Evolutionary conservation across 2,113 vertebrate genomes (phyloP).

Genomic region (Steatornis caripensis): DNA sequence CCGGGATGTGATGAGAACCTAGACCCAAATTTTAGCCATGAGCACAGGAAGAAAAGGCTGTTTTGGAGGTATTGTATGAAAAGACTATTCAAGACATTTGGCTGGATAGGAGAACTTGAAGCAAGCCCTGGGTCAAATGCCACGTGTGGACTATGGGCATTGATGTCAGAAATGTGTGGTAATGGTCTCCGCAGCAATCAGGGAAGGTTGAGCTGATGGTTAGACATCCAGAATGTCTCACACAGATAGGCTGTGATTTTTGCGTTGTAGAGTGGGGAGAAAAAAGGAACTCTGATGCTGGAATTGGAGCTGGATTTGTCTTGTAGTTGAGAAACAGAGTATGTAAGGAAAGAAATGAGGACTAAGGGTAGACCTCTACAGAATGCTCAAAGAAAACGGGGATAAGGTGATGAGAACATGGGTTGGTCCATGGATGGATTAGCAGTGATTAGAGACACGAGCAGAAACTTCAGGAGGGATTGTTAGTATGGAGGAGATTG

Average conservation of each 20-base stretch:
- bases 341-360: neutral
- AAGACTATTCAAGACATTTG: neutral
- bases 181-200: neutral
- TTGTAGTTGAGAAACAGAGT: neutral
- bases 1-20: neutral
- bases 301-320: neutral
- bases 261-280: neutral
- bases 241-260: neutral
- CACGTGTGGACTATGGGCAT: rapidly evolving
- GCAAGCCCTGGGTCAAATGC: neutral
- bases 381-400: neutral
- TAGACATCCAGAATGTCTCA: neutral
- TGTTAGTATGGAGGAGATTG: neutral
- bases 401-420: neutral
- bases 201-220: neutral
- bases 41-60: neutral
- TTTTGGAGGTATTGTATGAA: neutral
- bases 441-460: neutral
- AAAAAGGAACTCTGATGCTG: neutral
- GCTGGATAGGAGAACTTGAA: neutral
- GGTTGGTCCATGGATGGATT: neutral
- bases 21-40: neutral
- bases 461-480: neutral
- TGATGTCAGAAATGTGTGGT: neutral
- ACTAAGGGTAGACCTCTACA: neutral